Base-by-base conservation (phyloP, 2,888 invertebrate genomes). In the Tetragonula carbonaria region DNA sequence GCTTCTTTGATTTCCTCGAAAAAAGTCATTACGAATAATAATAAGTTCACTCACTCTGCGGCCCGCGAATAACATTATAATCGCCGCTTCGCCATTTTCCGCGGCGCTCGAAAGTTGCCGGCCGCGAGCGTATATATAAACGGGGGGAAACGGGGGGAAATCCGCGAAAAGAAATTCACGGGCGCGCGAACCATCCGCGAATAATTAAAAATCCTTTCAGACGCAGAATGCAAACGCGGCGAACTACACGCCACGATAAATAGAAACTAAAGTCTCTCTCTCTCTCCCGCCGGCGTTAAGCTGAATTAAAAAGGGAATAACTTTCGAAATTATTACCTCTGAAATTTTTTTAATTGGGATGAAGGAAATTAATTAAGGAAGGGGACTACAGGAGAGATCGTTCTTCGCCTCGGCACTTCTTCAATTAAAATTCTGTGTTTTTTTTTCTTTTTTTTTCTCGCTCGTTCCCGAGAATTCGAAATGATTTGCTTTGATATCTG, bases 181-280 rank as follows among this genome's bases (percentile, higher is more conserved):
- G 23, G n/a, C 66, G 38, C 62, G n/a, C 66, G 38, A 38, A n/a
- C 21, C 13, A 66, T 13, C 38, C n/a, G 3, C 66, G 66, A 66
- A 67, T 67, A 67, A 67, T 67, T 67, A 67, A 67, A 67, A 67
- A 50, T 38, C 50, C 23, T n/a, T 45, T 11, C 23, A 50, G n/a
- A 67, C 45, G 38, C 45, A 67, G 67, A 67, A 18, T 18, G 67
- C 50, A 18, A 45, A 16, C 50, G 45, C 45, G 8, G n/a, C 45
- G 23, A 66, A 45, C n/a, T 23, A 16, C 50, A 50, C 67, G 67
- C 50, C 23, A 67, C 67, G 50, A 23, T 23, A 45, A 50, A 45
- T 67, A 67, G 50, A 8, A 50, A 18, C 45, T 67, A 16, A 67
- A 67, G 18, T 50, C 23, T 50, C 23, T 67, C 28, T 28, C 28